These are phyloP conservation scores for Lamprotornis superbus DNA, from an alignment of 2,113 vertebrate genomes.

Conservation along the genomic window DNA sequence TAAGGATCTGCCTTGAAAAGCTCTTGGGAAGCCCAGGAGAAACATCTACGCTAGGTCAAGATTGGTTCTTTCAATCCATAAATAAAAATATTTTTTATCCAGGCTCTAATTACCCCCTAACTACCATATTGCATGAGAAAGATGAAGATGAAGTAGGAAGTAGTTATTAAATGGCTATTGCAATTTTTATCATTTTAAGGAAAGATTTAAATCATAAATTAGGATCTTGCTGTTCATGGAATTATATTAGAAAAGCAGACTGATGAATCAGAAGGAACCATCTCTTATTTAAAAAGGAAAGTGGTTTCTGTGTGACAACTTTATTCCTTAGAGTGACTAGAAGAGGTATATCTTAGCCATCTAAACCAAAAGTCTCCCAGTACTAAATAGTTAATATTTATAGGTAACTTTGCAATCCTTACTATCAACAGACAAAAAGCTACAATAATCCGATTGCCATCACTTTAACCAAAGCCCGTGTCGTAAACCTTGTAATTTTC, in stretches of 20 bases:
- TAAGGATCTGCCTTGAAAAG: neutral
- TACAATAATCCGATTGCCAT: conserved; percentile 69
- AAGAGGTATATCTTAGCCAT: neutral
- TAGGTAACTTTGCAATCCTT: conserved; percentile 66
- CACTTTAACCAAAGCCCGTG: conserved; percentile 74
- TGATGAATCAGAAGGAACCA: neutral
- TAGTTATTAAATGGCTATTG: neutral
- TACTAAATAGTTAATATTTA: conserved; percentile 69
- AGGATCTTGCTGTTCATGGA: neutral
- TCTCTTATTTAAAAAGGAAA: neutral
- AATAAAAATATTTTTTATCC: neutral
- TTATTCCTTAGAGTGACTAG: neutral
- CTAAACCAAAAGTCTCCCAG: conserved; percentile 32
- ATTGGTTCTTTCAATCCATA: neutral
- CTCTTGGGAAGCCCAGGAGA: neutral
- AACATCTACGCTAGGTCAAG: neutral
- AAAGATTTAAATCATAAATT: neutral
- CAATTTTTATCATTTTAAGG: neutral
- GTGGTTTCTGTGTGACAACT: neutral
- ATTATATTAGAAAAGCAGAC: neutral
- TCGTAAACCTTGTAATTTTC: conserved; percentile 81
- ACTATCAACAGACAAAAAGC: conserved; percentile 65
- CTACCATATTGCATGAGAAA: neutral
- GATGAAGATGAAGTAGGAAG: neutral
- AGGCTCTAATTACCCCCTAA: neutral